Evolutionary conservation across 1,140 invertebrate genomes (phyloP).

Genomic region (Berghia stephanieae): DNA sequence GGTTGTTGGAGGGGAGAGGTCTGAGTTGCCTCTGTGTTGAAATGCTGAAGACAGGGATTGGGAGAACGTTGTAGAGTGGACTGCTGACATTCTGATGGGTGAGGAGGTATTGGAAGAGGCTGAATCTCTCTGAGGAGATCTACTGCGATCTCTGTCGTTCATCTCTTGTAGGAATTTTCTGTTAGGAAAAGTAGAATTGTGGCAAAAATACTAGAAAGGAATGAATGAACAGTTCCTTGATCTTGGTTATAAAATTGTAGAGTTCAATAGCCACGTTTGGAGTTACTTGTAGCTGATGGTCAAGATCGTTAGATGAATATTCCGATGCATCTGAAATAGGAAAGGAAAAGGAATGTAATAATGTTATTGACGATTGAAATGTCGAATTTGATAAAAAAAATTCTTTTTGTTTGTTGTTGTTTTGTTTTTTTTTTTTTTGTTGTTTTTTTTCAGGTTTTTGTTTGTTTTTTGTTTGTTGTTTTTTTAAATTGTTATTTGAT

Average conservation of each 20-base stretch:
- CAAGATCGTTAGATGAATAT: too few species aligned
- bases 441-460: not conserved
- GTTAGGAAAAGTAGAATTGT: too few species aligned
- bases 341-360: too few species aligned
- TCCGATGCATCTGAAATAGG: too few species aligned
- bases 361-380: not conserved
- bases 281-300: not conserved
- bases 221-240: not conserved
- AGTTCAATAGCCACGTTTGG: not conserved
- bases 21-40: not conserved
- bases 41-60: too few species aligned
- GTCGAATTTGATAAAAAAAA: not conserved
- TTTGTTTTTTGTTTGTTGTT: not conserved
- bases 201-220: not conserved
- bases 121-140: slow-evolving; percentile 19
- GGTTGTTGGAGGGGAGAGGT: slow-evolving; percentile 4
- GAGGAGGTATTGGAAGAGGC: not conserved
- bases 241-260: not conserved
- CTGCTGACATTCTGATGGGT: too few species aligned
- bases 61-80: too few species aligned
- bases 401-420: not conserved
- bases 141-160: slow-evolving; percentile 27
- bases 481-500: not conserved
- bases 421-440: not conserved
- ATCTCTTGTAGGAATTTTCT: not conserved